Conservation (phyloP, 2,113 vertebrate genomes). For the Galeopterus variegatus region DNA sequence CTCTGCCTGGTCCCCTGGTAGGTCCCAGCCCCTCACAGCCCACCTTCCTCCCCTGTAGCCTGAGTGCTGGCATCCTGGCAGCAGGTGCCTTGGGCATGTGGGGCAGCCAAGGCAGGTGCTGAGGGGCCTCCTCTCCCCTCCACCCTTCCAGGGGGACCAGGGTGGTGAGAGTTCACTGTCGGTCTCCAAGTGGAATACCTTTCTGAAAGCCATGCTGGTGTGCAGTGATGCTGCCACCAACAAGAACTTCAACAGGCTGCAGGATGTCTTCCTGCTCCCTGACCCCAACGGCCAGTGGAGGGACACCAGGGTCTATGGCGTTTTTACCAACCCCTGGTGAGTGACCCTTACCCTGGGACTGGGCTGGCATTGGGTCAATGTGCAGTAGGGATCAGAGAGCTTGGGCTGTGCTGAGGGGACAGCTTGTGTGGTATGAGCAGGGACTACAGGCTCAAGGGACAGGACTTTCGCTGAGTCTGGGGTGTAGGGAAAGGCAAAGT, state of each 20-base stretch:
- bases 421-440: background rate
- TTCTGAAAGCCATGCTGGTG: conserved; percentile 95
- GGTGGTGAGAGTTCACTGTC: conserved; percentile 92
- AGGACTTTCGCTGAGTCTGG: background rate
- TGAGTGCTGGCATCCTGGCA: background rate
- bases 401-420: background rate
- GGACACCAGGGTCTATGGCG: conserved; percentile 91
- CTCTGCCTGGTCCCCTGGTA: background rate
- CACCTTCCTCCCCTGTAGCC: background rate
- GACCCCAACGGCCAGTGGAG: conserved; percentile 89
- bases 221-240: conserved; percentile 92
- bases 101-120: background rate
- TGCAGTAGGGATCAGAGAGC: background rate
- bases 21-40: background rate
- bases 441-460: background rate
- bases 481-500: too few relatives aligned
- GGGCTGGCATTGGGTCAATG: background rate
- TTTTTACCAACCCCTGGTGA: conserved; percentile 97
- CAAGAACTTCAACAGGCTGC: conserved; percentile 94
- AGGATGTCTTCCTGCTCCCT: conserved; percentile 92
- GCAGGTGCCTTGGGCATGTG: background rate
- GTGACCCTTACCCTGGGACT: conserved; percentile 52
- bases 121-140: background rate
- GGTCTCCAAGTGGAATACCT: conserved; percentile 95
- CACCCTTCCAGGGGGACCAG: conserved; percentile 91